Evolutionary conservation across 2,888 invertebrate species (phyloP), one percentile per base, ranked within the genome.

Genomic region (Malachius bipustulatus): DNA sequence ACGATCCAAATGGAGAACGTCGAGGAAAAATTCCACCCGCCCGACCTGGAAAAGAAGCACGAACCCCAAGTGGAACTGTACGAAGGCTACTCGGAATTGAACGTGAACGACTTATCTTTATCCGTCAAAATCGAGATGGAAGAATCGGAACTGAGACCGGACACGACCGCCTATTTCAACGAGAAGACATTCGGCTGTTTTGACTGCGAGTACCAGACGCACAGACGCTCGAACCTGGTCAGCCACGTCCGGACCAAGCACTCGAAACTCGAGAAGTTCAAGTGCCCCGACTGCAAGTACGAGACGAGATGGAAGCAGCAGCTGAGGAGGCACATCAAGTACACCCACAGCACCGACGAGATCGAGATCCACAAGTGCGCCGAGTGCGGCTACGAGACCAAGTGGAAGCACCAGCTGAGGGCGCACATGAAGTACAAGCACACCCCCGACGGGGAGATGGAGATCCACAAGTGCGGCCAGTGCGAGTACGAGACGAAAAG

Each of bases 261-360:
- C 24, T 8, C 6, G 24, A 6, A 6, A 6, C 6, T n/a, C 6
- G 24, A 19, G 24, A 19, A 8, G 24, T n/a, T 8, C 24, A 19
- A 19, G 24, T 19, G 24, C n/a, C 24, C 24, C n/a, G 24, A 19
- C 6, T 19, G 24, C n/a, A n/a, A 8, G 6, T 19, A 19, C n/a
- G 6, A 19, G 24, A 19, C 24, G 6, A 19, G n/a, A 19, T 19
- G 24, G 24, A 19, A 19, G 24, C 24, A 19, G 24, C 24, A 19
- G 24, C 24, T 19, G 24, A 19, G n/a, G 24, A 19, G 24, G 24
- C 24, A 19, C n/a, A 19, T 19, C 24, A 19, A 19, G 24, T 19
- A 19, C 24, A 19, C 6, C 6, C 24, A 19, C 24, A 19, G 6
- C 24, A 19, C 6, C 6, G 24, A 19, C n/a, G 6, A 6, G 6